These are phyloP conservation scores for Drosophila ezoana DNA, from an alignment of 2,888 invertebrate genomes.

Conservation along the genomic window DNA sequence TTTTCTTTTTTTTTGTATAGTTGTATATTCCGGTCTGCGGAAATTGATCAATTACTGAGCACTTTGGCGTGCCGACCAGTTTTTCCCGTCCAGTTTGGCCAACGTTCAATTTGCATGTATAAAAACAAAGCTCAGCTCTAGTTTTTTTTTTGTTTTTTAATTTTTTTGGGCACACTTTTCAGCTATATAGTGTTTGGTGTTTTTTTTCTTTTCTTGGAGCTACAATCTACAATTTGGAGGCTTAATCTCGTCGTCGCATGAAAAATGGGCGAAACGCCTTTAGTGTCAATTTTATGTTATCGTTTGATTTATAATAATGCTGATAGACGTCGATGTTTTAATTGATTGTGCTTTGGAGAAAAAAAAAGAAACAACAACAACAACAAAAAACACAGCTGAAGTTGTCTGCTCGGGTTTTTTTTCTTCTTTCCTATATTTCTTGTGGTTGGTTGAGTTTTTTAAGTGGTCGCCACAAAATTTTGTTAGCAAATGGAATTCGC, in stretches of 20 bases:
- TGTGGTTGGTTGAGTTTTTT: conserved; percentile 32
- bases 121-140: conserved; percentile 67
- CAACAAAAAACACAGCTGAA: neutral
- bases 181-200: conserved; percentile 10
- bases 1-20: neutral
- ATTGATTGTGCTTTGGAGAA: conserved; percentile 58
- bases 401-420: conserved; percentile 1
- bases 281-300: conserved; percentile 80
- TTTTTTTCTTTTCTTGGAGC: conserved; percentile 21
- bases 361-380: neutral
- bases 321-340: conserved; percentile 77
- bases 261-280: conserved; percentile 79
- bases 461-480: conserved; percentile 28
- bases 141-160: conserved; percentile 23
- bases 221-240: conserved; percentile 52
- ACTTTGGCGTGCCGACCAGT: conserved; percentile 70
- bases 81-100: conserved; percentile 61
- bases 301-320: conserved; percentile 80
- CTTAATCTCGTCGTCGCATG: conserved; percentile 71
- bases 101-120: conserved; percentile 53
- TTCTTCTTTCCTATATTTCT: conserved; percentile 1
- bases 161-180: conserved; percentile 46
- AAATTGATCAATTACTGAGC: conserved; percentile 78
- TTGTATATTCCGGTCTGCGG: conserved; percentile 62
- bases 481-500: conserved; percentile 4